Evolutionary conservation across 2,888 invertebrate species (phyloP), one percentile per base, ranked within the genome.

Genomic region (Melanargia galathea): DNA sequence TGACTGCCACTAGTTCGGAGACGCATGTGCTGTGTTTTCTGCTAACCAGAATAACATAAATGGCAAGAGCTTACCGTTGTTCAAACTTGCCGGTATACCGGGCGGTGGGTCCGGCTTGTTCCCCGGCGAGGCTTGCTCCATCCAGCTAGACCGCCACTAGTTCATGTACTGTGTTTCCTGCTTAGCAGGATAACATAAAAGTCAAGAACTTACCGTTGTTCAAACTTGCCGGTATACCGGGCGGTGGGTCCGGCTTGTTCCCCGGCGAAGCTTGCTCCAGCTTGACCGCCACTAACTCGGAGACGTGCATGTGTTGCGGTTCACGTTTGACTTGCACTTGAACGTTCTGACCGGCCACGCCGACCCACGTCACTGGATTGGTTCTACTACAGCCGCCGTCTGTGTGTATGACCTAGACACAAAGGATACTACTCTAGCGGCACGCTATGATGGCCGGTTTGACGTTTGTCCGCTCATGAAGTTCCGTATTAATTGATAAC

Each of bases 341-440:
- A 26, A 92, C 88, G 74, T 88, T 88, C 75, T 87, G 84, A 54
- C 89, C 90, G 6, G 86, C 81, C 64, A 89, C 82, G 16, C 90
- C 90, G 18, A 84, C 81, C 94, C 94, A 95, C 63, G 94, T 93
- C 65, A 95, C 92, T 3, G 95, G 95, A 80, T 94, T 93, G 10
- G 95, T 95, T 52, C 95, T 89, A 78, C 95, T 95, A 80, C 95
- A 95, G 1, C 95, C 95, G 61, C 93, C 92, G 71, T 93, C 93
- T 33, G 90, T 77, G 74, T 90, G 90, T 62, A 89, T 79, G n/a
- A 90, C 79, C 90, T 90, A 67, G 16, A 8, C 45, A 20, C 18
- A 33, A 52, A 18, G 18, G 16, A 30, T 30, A 30, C n/a, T n/a
- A n/a, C n/a, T n/a, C n/a, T n/a, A n/a, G n/a, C n/a, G n/a, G n/a